phyloP scores from a whole-genome alignment of 2,888 invertebrate species.

The Pristionchus arcanus region DNA sequence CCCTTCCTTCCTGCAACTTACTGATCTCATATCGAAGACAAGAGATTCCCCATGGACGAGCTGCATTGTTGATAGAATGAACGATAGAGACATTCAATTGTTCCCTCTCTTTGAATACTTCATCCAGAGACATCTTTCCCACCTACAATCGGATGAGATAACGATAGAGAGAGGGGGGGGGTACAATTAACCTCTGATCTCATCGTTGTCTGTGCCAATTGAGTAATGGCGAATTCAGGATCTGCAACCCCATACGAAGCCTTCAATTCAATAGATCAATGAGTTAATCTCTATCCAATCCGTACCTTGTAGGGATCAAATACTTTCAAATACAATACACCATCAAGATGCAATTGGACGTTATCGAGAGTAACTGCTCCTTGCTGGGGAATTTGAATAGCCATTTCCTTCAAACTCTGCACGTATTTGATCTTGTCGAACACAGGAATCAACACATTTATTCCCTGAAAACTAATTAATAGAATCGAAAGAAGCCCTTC shows the following conservation, averaged over 20 bases:
- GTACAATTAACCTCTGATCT: constrained; percentile 86
- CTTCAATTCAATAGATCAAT: constrained; percentile 63
- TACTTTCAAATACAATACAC: constrained; percentile 94
- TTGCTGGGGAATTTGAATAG: constrained; percentile 98
- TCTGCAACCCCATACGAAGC: constrained; percentile 99
- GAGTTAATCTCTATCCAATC: background rate
- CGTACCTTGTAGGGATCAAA: constrained; percentile 89
- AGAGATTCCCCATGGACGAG: constrained; percentile 97
- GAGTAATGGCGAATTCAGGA: constrained; percentile 98
- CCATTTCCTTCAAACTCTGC: constrained; percentile 98
- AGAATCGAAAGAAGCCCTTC: too few relatives aligned
- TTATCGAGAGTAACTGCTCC: constrained; percentile 98
- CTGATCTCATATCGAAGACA: constrained; percentile 88
- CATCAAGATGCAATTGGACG: constrained; percentile 96
- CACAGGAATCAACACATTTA: constrained; percentile 93
- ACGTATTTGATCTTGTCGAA: constrained; percentile 96
- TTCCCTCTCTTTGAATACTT: constrained; percentile 95
- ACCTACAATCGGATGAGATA: constrained; percentile 81
- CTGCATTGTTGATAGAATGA: constrained; percentile 96
- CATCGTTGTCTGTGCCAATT: constrained; percentile 99
- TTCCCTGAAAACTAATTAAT: constrained; percentile 83
- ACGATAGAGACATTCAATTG: constrained; percentile 95
- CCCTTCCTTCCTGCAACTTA: background rate
- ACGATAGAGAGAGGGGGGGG: background rate
- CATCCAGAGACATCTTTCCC: constrained; percentile 96